A percentile compares a stretch with the other conserved stretches of the same genome.
Conservation (phyloP, 2,113 vertebrate species). For the Gobiocypris rarus region DNA sequence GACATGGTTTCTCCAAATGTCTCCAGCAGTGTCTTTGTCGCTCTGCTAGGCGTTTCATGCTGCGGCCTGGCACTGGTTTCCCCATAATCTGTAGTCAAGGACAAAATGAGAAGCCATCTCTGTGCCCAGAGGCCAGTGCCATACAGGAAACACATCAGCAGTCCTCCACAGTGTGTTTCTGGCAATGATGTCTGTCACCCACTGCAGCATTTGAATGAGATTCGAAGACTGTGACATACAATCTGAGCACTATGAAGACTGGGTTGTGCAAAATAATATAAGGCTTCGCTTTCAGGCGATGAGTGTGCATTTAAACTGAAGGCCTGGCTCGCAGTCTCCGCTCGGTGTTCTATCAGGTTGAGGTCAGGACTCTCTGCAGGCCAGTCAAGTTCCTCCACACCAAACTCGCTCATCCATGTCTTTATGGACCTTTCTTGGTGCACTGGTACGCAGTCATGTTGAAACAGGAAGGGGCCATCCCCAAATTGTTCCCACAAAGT, state of each 20-base stretch:
- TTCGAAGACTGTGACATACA: neutral
- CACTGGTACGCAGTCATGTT: no score
- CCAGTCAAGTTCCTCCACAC: no score
- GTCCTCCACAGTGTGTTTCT: slow-evolving; percentile 39
- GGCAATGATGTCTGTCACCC: slow-evolving; percentile 38
- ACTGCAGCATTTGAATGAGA: slow-evolving; percentile 49
- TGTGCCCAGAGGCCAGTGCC: slow-evolving; percentile 40
- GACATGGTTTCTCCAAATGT: slow-evolving; percentile 17
- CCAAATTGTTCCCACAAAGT: no score
- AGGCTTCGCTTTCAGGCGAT: neutral
- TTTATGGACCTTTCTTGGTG: no score
- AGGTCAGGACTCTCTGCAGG: no score
- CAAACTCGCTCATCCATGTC: no score
- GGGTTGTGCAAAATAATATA: neutral
- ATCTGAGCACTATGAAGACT: neutral
- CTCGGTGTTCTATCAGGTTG: no score
- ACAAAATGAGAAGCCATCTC: slow-evolving; percentile 54
- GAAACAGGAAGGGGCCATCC: no score
- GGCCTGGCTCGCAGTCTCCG: no score
- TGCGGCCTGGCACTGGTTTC: slow-evolving; percentile 56
- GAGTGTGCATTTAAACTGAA: neutral
- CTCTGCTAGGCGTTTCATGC: slow-evolving; percentile 42
- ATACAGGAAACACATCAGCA: slow-evolving; percentile 54
- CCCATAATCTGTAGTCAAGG: slow-evolving; percentile 47
- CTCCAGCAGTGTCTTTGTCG: slow-evolving; percentile 34